Percentiles rank a stretch among this genome's conserved stretches.
Conservation (phyloP, 2,888 invertebrate genomes). For the Hoplodrina ambigua region DNA sequence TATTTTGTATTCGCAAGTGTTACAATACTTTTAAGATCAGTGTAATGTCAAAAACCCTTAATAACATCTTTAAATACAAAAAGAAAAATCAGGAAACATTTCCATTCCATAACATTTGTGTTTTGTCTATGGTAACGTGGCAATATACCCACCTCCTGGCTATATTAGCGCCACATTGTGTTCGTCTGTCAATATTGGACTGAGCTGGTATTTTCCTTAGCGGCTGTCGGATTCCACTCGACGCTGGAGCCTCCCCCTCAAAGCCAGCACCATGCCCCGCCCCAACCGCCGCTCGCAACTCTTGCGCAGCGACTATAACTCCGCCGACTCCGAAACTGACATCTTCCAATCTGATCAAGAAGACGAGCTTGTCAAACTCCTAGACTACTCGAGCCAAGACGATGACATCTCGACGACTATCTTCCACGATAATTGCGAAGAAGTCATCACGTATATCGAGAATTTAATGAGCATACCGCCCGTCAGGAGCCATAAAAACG, state of each 20-base stretch:
- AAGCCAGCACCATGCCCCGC: slow-evolving; percentile 76
- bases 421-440: slow-evolving; percentile 86
- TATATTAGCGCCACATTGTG: slow-evolving; percentile 30
- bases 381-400: slow-evolving; percentile 93
- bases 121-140: slow-evolving; percentile 34
- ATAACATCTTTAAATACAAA: slow-evolving; percentile 2
- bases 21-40: slow-evolving; percentile 14
- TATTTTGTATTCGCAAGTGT: not conserved
- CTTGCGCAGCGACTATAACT: slow-evolving; percentile 77
- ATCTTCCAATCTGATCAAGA: slow-evolving; percentile 95
- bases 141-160: slow-evolving; percentile 12
- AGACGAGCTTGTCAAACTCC: slow-evolving; percentile 93
- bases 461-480: slow-evolving; percentile 74
- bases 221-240: slow-evolving; percentile 83
- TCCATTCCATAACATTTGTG: slow-evolving; percentile 48
- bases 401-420: slow-evolving; percentile 89
- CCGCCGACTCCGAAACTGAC: slow-evolving; percentile 93
- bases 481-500: slow-evolving; percentile 71
- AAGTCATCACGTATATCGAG: slow-evolving; percentile 84
- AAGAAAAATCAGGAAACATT: slow-evolving; percentile 12
- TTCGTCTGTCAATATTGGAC: slow-evolving; percentile 80
- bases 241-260: slow-evolving; percentile 87
- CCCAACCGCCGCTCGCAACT: slow-evolving; percentile 75
- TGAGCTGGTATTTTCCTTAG: slow-evolving; percentile 77
- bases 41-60: not conserved